These are phyloP conservation scores for Apistogramma diplotaenia DNA, from an alignment of 2,113 vertebrate genomes.

Conservation along the genomic window DNA sequence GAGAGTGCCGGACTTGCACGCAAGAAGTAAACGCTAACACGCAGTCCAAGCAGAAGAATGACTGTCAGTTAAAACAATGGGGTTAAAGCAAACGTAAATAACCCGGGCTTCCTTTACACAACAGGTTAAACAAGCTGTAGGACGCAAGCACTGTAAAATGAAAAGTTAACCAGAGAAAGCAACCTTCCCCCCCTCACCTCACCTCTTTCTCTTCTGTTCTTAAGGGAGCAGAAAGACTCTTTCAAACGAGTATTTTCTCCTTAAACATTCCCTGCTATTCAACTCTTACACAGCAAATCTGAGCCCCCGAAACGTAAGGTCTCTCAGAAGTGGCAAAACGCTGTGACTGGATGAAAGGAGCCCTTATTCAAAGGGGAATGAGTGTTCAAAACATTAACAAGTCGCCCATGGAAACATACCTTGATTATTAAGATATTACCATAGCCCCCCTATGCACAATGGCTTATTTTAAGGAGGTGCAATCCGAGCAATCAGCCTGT, in stretches of 20 bases:
- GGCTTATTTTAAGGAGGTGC: constrained; percentile 57
- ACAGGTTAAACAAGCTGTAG: not conserved
- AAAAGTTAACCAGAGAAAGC: not conserved
- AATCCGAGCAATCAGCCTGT: constrained; percentile 28
- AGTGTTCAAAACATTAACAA: constrained; percentile 76
- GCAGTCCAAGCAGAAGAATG: not conserved
- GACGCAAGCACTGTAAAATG: not conserved
- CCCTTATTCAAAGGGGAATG: constrained; percentile 74
- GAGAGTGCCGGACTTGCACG: constrained; percentile 28
- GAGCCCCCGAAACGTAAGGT: constrained; percentile 62
- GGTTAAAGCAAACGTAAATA: constrained; percentile 4
- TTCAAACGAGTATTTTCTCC: constrained; percentile 66
- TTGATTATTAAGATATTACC: constrained; percentile 74
- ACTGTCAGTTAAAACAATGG: not conserved
- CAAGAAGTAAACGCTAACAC: constrained; percentile 13
- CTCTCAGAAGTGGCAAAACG: constrained; percentile 83
- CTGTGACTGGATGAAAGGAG: constrained; percentile 78
- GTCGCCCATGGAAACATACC: constrained; percentile 67
- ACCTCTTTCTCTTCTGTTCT: not conserved
- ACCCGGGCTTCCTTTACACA: not conserved
- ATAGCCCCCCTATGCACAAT: constrained; percentile 58
- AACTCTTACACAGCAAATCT: constrained; percentile 72
- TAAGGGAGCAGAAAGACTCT: constrained; percentile 34
- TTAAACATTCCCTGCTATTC: constrained; percentile 67
- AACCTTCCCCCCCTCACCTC: not conserved